A percentile compares a stretch with the other conserved stretches of the same genome.
Conservation (phyloP, 2,113 vertebrate species). For the Sinocyclocheilus maitianheensis region DNA sequence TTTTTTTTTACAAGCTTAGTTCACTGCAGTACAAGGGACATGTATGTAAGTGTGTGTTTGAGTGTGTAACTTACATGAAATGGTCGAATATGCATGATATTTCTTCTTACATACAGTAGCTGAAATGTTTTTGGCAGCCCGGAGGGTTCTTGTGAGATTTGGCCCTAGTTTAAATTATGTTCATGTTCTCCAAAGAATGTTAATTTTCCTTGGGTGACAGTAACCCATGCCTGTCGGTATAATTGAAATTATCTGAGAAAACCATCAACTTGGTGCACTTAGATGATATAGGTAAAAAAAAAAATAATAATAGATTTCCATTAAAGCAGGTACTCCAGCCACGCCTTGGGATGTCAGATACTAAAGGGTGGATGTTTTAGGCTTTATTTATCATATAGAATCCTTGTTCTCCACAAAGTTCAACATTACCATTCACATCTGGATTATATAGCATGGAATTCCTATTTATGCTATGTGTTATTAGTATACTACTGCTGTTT, state of each 20-base stretch:
- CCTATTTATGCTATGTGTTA: not conserved
- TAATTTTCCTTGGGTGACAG: too few relatives aligned
- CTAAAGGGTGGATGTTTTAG: not conserved
- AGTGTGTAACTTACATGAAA: not conserved
- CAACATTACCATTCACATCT: not conserved
- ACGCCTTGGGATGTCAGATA: not conserved
- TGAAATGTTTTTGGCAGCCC: not conserved
- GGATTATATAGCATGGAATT: not conserved
- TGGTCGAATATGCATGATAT: not conserved
- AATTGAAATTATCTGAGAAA: not conserved
- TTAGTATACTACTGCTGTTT: not conserved
- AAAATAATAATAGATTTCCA: not conserved
- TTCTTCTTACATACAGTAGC: not conserved
- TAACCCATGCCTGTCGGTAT: not conserved
- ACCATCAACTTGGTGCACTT: too few relatives aligned
- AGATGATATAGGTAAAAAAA: too few relatives aligned
- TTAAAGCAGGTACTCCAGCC: not conserved
- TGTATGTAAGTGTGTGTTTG: not conserved
- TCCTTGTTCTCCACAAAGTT: not conserved
- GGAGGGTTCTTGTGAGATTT: not conserved
- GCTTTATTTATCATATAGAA: not conserved
- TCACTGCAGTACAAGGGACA: not conserved
- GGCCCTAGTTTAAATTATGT: not conserved
- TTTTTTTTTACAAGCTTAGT: not conserved
- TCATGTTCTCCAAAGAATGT: too few relatives aligned